Evolutionary conservation across 2,113 vertebrate genomes (phyloP).

Genomic region (Atrichornis clamosus): DNA sequence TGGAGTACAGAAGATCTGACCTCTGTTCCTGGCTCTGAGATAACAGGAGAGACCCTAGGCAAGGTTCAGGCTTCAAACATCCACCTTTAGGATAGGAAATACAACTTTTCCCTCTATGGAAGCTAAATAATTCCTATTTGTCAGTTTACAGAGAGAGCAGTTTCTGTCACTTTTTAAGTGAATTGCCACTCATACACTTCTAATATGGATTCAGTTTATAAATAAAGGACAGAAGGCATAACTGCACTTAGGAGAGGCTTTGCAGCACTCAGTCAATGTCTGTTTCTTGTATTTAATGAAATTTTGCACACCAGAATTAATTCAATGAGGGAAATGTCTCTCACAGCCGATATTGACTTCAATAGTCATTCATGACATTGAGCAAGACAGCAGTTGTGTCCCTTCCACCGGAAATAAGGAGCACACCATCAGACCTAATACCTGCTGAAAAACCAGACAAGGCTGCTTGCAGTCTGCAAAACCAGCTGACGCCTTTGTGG

Average conservation of each 20-base stretch:
- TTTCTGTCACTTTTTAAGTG: background rate
- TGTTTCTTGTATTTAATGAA: background rate
- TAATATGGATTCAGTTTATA: background rate
- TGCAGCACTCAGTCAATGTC: background rate
- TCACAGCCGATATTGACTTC: background rate
- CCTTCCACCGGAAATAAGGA: background rate
- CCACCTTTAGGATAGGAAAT: background rate
- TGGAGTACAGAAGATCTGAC: background rate
- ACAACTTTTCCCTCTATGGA: background rate
- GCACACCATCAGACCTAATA: background rate
- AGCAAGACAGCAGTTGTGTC: background rate
- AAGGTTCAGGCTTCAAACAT: background rate
- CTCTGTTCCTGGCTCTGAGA: background rate
- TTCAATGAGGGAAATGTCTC: background rate
- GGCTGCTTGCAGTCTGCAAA: background rate
- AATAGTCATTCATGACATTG: background rate
- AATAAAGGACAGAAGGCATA: background rate
- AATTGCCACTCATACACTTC: background rate
- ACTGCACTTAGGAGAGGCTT: background rate
- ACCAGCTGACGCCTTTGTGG: background rate
- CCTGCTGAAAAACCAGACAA: background rate
- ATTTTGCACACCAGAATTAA: background rate
- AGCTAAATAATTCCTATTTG: background rate
- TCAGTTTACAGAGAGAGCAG: background rate
- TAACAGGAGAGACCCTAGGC: background rate